Evolutionary conservation across 2,797 vertebrate genomes (phyloP), one percentile per base, ranked within the genome.

Genomic region (Ptychadena robeensis): DNA sequence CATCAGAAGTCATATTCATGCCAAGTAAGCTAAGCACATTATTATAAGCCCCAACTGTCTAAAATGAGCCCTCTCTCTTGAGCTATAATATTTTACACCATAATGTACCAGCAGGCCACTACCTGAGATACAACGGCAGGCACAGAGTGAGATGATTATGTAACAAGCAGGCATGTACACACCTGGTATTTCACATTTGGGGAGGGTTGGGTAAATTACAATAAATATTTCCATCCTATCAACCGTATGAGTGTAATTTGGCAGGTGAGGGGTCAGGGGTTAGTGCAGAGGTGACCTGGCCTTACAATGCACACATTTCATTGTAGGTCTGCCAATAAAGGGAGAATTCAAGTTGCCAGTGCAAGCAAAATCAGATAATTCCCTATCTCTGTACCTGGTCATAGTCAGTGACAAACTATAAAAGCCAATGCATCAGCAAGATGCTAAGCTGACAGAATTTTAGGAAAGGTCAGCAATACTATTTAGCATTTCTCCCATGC

Each of bases 201-300:
- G n/a, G 32, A 35, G 31, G 32, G 28, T 7, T 15, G 18, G 1
- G 8, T n/a, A 38, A 30, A 66, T 32, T 10, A 30, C 31, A 53
- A 34, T 48, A 53, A 53, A 67, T 48, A 67, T 48, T 53, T 32
- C 22, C 8, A 9, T 28, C 53, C 37, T 53, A 53, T 53, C 44
- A 59, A 31, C 10, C 65, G 15, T 44, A n/a, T 10, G 14, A 30
- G 78, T 72, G 68, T 35, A 63, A 80, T 32, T 63, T 18, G n/a
- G 53, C 7, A 25, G 34, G 27, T 63, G 18, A 11, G 3, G n/a
- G 10, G 9, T 35, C 1, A 1, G 0, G 11, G 44, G 44, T 53
- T 53, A 53, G 44, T 53, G 44, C 44, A 53, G 40, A 44, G 40
- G 18, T 44, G 18, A 53, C 44, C 37, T 38, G 37, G 37, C 37